phyloP scores from a whole-genome alignment of 2,113 vertebrate genomes.

The Daboia siamensis region DNA sequence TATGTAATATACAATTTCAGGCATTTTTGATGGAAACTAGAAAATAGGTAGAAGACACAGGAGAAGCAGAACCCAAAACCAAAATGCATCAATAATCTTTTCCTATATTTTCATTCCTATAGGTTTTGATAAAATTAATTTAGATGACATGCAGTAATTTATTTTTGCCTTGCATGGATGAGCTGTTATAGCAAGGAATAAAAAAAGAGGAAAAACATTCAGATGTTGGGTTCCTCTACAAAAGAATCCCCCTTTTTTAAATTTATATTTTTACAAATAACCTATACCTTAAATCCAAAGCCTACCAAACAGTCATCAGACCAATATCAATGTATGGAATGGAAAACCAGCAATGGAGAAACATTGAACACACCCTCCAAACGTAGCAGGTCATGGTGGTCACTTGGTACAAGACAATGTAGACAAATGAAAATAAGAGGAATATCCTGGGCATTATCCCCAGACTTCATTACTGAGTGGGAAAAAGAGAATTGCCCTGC shows the following conservation, averaged over 20 bases:
- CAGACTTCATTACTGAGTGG: background rate
- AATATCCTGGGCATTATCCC: background rate
- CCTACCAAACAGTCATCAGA: background rate
- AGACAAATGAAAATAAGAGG: background rate
- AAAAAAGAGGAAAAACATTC: background rate
- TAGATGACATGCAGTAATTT: background rate
- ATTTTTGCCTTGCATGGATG: background rate
- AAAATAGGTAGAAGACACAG: background rate
- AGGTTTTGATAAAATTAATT: background rate
- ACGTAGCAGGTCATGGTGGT: background rate
- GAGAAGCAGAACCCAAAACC: background rate
- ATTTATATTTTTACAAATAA: background rate
- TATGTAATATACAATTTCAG: background rate
- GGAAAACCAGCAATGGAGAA: background rate
- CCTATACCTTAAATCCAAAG: background rate
- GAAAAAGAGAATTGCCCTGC: background rate
- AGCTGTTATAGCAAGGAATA: background rate
- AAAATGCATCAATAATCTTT: background rate
- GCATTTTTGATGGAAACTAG: background rate
- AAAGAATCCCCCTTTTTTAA: background rate
- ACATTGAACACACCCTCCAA: background rate
- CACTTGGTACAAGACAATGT: background rate
- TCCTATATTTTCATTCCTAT: background rate
- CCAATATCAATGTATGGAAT: background rate
- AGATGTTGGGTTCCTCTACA: background rate